These are phyloP conservation scores for Globodera rostochiensis DNA, from an alignment of 1,140 invertebrate genomes.

Conservation along the genomic window DNA sequence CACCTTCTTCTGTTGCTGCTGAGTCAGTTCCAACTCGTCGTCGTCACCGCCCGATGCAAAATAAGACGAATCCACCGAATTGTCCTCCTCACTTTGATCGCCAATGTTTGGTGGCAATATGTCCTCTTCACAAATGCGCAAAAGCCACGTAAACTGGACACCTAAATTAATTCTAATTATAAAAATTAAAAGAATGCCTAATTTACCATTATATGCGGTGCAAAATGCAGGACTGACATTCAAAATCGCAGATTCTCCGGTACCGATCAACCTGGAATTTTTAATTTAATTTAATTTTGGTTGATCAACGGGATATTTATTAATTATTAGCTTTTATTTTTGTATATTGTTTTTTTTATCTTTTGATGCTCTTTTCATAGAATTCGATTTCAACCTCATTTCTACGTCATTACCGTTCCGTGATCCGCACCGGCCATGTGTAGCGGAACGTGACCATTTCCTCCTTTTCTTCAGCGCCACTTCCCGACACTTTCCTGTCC, in stretches of 20 bases:
- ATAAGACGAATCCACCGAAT: background rate
- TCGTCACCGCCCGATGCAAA: conserved; percentile 4
- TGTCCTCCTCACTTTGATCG: background rate
- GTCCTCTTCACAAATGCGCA: conserved; percentile 45
- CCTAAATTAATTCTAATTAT: conserved; percentile 18
- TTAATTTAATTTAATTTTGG: too few species aligned
- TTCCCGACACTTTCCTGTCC: background rate
- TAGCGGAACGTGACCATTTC: conserved; percentile 42
- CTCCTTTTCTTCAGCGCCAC: background rate
- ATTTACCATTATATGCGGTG: conserved; percentile 29
- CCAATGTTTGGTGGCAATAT: conserved; percentile 25
- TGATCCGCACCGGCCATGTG: conserved; percentile 38
- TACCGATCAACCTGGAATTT: conserved; percentile 27
- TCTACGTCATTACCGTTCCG: conserved; percentile 26
- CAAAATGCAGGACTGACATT: conserved; percentile 46
- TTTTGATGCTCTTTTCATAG: too few species aligned
- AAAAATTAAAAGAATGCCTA: background rate
- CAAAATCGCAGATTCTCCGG: conserved; percentile 35
- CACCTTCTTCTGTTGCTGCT: conserved; percentile 18
- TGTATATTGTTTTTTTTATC: background rate
- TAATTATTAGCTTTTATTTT: background rate
- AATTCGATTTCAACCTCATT: background rate
- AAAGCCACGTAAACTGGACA: conserved; percentile 47
- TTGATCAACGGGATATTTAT: background rate
- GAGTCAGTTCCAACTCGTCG: conserved; percentile 14